Evolutionary conservation across 2,888 invertebrate species (phyloP).

Genomic region (Lordiphosa fenestrarum): DNA sequence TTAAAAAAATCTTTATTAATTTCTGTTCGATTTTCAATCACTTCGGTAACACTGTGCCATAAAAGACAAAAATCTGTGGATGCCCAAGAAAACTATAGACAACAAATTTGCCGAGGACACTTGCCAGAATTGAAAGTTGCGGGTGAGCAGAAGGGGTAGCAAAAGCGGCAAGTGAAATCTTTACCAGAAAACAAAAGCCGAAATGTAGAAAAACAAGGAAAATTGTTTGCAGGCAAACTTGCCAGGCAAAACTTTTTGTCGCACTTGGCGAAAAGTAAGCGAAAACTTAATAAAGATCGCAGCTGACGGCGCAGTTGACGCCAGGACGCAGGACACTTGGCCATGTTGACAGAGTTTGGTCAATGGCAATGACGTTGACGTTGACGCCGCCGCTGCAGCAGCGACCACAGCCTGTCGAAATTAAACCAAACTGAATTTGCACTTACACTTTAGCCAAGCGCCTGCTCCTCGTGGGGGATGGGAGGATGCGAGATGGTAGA

Average conservation of each 20-base stretch:
- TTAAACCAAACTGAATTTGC: slow-evolving; percentile 75
- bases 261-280: slow-evolving; percentile 75
- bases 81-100: slow-evolving; percentile 34
- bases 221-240: slow-evolving; percentile 63
- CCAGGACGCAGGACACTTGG: slow-evolving; percentile 16
- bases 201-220: slow-evolving; percentile 67
- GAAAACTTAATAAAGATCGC: slow-evolving; percentile 76
- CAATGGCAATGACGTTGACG: slow-evolving; percentile 35
- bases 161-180: slow-evolving; percentile 54
- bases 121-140: slow-evolving; percentile 46
- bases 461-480: no score
- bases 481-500: no score
- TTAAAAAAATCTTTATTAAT: no score
- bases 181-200: slow-evolving; percentile 75
- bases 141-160: slow-evolving; percentile 10
- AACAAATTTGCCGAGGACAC: slow-evolving; percentile 53
- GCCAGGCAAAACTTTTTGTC: slow-evolving; percentile 58
- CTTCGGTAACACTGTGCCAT: slow-evolving; percentile 13
- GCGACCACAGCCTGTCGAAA: slow-evolving; percentile 66
- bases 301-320: slow-evolving; percentile 46
- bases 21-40: no score
- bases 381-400: slow-evolving; percentile 12
- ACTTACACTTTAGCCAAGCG: slow-evolving; percentile 54
- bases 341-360: slow-evolving; percentile 60
- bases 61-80: slow-evolving; percentile 20